Percentiles rank a stretch among this genome's conserved stretches.
These are phyloP conservation scores for Hyposmocoma kahamanoa DNA, from an alignment of 1,140 invertebrate species.

Conservation along the genomic window DNA sequence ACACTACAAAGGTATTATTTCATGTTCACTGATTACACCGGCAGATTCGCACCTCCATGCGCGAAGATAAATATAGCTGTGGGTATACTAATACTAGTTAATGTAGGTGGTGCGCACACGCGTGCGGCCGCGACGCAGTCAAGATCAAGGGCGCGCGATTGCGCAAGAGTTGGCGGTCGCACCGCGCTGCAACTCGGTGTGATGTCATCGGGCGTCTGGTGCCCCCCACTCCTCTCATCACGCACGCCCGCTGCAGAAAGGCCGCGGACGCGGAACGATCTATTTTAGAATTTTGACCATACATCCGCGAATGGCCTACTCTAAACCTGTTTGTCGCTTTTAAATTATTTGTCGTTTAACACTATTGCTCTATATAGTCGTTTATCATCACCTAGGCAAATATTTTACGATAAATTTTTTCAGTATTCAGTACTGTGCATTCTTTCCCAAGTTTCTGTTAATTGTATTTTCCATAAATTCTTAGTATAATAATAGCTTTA, in stretches of 20 bases:
- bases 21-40: conserved; percentile 40
- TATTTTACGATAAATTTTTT: no score
- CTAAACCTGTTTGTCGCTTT: not conserved
- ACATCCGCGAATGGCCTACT: conserved; percentile 14
- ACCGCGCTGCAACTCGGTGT: conserved; percentile 56
- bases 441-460: no score
- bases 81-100: conserved; percentile 41
- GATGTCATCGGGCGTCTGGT: conserved; percentile 62
- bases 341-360: no score
- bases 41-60: conserved; percentile 55
- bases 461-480: no score
- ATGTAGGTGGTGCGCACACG: conserved; percentile 48
- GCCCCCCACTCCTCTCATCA: conserved; percentile 25
- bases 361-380: no score
- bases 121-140: conserved; percentile 64
- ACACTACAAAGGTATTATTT: conserved; percentile 24
- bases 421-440: no score
- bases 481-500: no score
- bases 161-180: conserved; percentile 68
- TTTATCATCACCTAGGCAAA: no score
- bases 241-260: conserved; percentile 42
- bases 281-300: conserved; percentile 60
- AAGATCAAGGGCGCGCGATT: conserved; percentile 70
- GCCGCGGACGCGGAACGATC: conserved; percentile 57
- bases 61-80: conserved; percentile 62